Evolutionary conservation across 2,797 vertebrate species (phyloP), one percentile per base, ranked within the genome.

Genomic region (Hyperoplus immaculatus): DNA sequence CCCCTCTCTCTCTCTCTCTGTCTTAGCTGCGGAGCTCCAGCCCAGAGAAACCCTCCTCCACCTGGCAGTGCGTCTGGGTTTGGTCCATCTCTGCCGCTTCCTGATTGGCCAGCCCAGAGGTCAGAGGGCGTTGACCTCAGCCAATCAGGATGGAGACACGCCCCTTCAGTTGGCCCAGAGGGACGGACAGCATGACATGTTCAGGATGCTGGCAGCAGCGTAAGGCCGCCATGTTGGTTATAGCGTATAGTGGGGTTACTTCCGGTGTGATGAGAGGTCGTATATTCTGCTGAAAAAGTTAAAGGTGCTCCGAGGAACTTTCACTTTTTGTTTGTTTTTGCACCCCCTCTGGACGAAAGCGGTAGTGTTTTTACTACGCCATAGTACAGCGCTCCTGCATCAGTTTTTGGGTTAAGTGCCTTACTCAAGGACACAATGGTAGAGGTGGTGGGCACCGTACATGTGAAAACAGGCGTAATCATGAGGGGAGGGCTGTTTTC

Each of bases 1-100:
- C 11, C 21, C 21, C 50, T 29, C 38, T 78, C 21, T 41, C 16
- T 79, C 39, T 78, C 56, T 69, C 11, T 59, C 14, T 42, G n/a
- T 14, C 42, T 10, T 38, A 91, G 91, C 82, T 83, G 47, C 82
- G 93, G 96, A 93, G 4, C 65, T 62, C 64, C 86, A 88, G 8
- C 84, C 81, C 64, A 95, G 87, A 84, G 95, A 97, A 85, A 94
- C 94, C 21, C 93, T 96, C 60, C 93, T 97, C 7, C 96, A 96
- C 53, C 80, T 97, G 38, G 91, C 95, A 0, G 91, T 93, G 82
- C 96, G 93, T 72, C 91, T 97, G 87, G 95, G 95, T 79, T 92
- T 97, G 72, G 64, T 90, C 75, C 95, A 96, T 29, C 92, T 98
- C 79, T 94, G 89, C 4, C 92, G 90, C 54, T 96, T 96, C 89